A percentile compares a stretch with the other conserved stretches of the same genome.
phyloP scores from a whole-genome alignment of 2,888 invertebrate species.

The Spilarctia lutea region DNA sequence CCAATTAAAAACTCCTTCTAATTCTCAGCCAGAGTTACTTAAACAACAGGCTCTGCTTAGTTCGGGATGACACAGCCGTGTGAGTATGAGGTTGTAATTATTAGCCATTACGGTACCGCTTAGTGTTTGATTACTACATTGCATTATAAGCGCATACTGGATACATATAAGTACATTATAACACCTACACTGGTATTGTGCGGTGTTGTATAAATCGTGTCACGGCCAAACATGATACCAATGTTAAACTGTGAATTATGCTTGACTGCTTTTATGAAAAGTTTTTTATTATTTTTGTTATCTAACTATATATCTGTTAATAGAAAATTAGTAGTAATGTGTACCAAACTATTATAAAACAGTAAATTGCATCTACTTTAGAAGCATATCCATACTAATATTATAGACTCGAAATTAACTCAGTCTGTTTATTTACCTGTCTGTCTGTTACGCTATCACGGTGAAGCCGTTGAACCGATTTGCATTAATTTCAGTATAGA shows the following conservation, averaged over 20 bases:
- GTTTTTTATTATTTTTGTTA: not conserved
- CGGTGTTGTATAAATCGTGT: not conserved
- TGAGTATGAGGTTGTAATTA: no score
- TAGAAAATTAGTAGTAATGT: not conserved
- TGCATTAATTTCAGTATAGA: no score
- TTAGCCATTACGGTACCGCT: not conserved
- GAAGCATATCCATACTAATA: no score
- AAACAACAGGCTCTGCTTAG: no score
- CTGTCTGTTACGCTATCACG: no score
- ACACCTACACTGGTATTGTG: not conserved
- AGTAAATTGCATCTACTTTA: no score
- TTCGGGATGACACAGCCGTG: no score
- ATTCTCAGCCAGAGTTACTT: no score
- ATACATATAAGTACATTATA: not conserved
- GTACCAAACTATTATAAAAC: not conserved
- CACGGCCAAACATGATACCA: not conserved
- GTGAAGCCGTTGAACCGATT: no score
- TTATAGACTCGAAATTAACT: no score
- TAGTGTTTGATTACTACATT: not conserved
- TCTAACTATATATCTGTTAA: not conserved
- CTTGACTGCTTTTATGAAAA: not conserved
- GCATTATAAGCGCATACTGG: not conserved
- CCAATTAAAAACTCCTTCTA: no score
- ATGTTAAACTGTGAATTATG: not conserved
- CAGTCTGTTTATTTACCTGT: no score